Conservation (phyloP, 2,113 vertebrate genomes). For the Ctenodactylus gundi region DNA sequence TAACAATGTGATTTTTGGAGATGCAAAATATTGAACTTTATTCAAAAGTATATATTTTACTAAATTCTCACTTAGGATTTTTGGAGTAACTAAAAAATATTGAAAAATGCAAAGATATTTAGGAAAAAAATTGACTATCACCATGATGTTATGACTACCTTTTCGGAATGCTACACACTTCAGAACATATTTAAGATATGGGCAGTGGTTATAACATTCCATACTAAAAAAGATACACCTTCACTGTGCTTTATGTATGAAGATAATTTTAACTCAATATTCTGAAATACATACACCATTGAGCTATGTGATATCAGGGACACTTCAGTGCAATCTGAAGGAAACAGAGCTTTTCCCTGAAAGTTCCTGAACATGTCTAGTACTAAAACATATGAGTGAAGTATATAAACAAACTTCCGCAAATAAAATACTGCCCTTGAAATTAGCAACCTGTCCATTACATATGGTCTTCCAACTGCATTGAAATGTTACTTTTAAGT, state of each 20-base stretch:
- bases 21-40: neutral
- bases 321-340: neutral
- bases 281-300: neutral
- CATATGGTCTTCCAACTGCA: neutral
- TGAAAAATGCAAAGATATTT: neutral
- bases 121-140: neutral
- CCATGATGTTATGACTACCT: fast-evolving
- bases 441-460: neutral
- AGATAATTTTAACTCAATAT: neutral
- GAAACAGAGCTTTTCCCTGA: neutral
- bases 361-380: neutral
- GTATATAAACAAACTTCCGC: neutral
- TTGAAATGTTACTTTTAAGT: neutral
- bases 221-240: neutral
- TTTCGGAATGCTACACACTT: neutral
- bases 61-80: neutral
- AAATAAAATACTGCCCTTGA: neutral
- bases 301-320: neutral
- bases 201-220: neutral
- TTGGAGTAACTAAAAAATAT: neutral
- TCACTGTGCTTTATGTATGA: neutral
- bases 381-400: neutral
- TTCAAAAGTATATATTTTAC: neutral
- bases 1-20: neutral
- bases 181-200: neutral